Base-by-base conservation (phyloP, 2,888 invertebrate species). In the Synanthedon andrenaeformis region DNA sequence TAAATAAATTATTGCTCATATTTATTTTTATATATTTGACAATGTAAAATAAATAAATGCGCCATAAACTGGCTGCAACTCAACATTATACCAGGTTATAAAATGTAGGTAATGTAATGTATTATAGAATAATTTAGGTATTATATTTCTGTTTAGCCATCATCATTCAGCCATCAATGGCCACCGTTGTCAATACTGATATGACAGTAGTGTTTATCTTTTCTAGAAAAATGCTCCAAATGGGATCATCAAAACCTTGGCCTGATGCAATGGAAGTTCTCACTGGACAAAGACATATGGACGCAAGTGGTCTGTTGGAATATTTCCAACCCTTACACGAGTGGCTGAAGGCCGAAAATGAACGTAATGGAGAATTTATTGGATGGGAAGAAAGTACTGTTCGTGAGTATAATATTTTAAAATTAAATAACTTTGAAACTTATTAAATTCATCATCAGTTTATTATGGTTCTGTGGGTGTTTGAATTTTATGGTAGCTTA, bases 191-290 rank as follows among this genome's bases (percentile, higher is more conserved):
- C n/a, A n/a, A 6, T 28, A 28, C 28, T 28, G 6, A 28, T 28
- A 35, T 35, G 35, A 35, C 10, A 35, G 2, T 10, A 35, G 10
- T 35, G 10, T 35, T 10, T 35, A 45, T 6, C 6, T 45, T 45
- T 11, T 45, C 3, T n/a, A 91, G 91, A n/a, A 81, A 90, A 69
- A 90, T 91, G 90, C 79, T 91, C 3, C 81, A 89, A 67, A 70
- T 92, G 75, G 92, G 92, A 10, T 89, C 90, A 0, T 91, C 92
- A 0, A 89, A 84, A 62, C 91, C 92, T 0, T 93, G 93, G 93
- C 91, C 90, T 13, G 93, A 94, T 53, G 93, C 93, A 2, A 90
- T 96, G 90, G 90, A 93, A 67, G 86, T 86, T 6, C 72, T 94
- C 2, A 94, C 94, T 0, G 93, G 93, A 0, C 88, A 89, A 56